Evolutionary conservation across 2,888 invertebrate genomes (phyloP).

Genomic region (Thymelicus lineola): DNA sequence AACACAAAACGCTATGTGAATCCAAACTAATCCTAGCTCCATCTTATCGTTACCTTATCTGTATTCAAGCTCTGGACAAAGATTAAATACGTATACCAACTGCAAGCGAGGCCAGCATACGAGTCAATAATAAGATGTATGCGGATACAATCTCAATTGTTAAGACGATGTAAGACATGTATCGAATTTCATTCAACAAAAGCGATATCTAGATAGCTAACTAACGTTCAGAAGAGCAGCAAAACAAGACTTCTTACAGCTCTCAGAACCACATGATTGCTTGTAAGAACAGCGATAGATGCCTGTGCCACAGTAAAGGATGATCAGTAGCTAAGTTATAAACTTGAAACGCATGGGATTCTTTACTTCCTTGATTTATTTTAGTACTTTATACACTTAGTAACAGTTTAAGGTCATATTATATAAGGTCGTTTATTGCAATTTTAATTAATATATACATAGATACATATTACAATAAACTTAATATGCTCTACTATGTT

Average conservation of each 20-base stretch:
- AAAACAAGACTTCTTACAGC: background rate
- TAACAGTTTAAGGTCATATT: no score
- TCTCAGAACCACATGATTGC: background rate
- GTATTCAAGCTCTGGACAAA: constrained; percentile 6
- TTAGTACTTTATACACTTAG: no score
- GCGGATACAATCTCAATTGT: constrained; percentile 9
- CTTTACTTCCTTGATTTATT: no score
- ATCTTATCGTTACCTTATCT: constrained; percentile 1
- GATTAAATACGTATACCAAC: constrained; percentile 5
- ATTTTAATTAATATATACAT: no score
- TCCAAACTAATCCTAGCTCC: constrained; percentile 1
- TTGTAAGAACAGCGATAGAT: background rate
- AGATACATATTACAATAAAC: no score
- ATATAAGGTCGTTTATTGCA: no score
- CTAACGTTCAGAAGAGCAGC: background rate
- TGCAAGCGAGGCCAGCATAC: background rate
- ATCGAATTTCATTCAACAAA: constrained; percentile 36
- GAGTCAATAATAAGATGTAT: constrained; percentile 2
- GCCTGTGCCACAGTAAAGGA: background rate
- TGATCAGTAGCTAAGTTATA: background rate
- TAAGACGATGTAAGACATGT: constrained; percentile 5
- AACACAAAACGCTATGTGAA: background rate
- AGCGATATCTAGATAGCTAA: constrained; percentile 4
- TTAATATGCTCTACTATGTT: no score
- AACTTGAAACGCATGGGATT: no score